Base-by-base conservation (phyloP, 2,888 invertebrate species). In the Acrobasis consociella region DNA sequence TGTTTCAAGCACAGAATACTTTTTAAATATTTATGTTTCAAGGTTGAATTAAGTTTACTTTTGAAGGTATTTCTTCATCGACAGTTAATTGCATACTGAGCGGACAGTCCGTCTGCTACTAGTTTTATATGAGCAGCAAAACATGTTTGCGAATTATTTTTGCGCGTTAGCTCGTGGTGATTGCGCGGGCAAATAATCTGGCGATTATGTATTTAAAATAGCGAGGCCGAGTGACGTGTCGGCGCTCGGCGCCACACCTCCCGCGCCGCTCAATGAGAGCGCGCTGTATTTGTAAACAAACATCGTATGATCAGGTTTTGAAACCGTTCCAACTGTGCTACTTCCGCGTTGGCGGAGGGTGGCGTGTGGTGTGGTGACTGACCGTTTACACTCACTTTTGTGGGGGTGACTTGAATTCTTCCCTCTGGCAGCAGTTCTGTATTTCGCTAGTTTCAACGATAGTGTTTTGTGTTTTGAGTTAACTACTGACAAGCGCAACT, bases 221-320 rank as follows among this genome's bases (percentile, higher is more conserved):
- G 9, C 49, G 46, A 50, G 50, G 37, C 55, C 55, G 61, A 51
- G 61, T 68, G 67, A 69, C 70, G 72, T 59, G 37, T 63, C 72
- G 69, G 37, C 60, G 50, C 10, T 31, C 31, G 38, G 38, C 17
- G 63, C 62, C 83, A 85, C 83, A 83, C 87, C 88, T 85, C 81
- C 76, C 66, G 67, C 68, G 71, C 76, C 69, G 71, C 63, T 73
- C 81, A 78, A 74, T 81, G 76, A 73, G 69, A 73, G 69, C 64
- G 68, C 67, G 66, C 58, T 65, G 63, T 76, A 42, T 73, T 71
- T 72, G 82, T 83, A 86, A 87, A 85, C 78, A 88, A 84, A 85
- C 72, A 86, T 86, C 87, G 84, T 86, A 86, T 73, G 87, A 87
- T 85, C 74, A 60, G 59, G 62, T 76, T 76, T 85, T 85, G 83